Conservation (phyloP, 2,888 invertebrate species). For the Byasa hedistus region DNA sequence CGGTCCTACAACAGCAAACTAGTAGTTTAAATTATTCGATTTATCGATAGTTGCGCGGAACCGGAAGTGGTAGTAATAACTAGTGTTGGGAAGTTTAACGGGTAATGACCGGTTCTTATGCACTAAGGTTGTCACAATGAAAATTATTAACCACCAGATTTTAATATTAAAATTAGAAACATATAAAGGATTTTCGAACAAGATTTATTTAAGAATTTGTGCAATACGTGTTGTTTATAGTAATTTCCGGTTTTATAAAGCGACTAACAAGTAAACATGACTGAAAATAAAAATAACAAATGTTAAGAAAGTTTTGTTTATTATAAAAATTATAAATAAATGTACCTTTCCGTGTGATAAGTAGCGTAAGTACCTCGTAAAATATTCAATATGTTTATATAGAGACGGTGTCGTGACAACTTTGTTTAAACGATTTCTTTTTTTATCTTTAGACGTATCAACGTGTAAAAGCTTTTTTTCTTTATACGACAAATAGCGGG, state of each 20-base stretch:
- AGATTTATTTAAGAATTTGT: too few relatives aligned
- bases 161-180: too few relatives aligned
- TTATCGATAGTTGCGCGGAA: slow-evolving; percentile 15
- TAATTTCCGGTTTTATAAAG: not conserved
- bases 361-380: slow-evolving; percentile 7
- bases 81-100: slow-evolving; percentile 5
- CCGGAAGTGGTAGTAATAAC: slow-evolving; percentile 20
- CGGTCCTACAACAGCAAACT: slow-evolving; percentile 7
- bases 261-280: not conserved
- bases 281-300: not conserved
- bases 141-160: slow-evolving; percentile 6
- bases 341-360: not conserved
- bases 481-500: not conserved
- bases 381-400: slow-evolving; percentile 12
- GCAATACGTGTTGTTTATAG: too few relatives aligned
- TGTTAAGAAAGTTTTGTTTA: slow-evolving; percentile 17
- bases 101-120: slow-evolving; percentile 7
- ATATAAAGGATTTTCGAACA: too few relatives aligned
- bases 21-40: slow-evolving; percentile 17
- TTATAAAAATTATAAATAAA: slow-evolving; percentile 6
- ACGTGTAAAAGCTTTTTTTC: not conserved
- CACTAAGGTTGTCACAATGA: slow-evolving; percentile 3
- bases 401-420: slow-evolving; percentile 7
- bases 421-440: slow-evolving; percentile 9
- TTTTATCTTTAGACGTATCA: slow-evolving; percentile 6